These are phyloP conservation scores for Hyperoplus lanceolatus DNA, from an alignment of 2,797 vertebrate species.

Conservation along the genomic window DNA sequence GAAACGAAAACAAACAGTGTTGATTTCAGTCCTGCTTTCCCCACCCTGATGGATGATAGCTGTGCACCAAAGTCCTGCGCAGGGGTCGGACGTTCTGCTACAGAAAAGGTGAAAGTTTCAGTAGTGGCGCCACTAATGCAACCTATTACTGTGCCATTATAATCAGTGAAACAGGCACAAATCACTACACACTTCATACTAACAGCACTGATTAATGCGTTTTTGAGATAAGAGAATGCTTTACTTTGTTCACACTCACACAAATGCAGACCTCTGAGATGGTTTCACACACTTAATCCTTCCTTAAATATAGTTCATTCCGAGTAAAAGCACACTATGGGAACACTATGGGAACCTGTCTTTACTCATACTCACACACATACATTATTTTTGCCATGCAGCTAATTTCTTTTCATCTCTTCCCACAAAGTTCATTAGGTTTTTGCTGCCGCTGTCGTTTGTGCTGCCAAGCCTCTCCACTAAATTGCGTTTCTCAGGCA, in stretches of 20 bases:
- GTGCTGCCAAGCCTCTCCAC: slow-evolving; percentile 67
- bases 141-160: slow-evolving; percentile 48
- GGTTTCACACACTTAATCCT: slow-evolving; percentile 15
- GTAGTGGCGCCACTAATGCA: slow-evolving; percentile 30
- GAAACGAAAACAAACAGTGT: slow-evolving; percentile 63
- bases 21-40: slow-evolving; percentile 44
- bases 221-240: slow-evolving; percentile 48
- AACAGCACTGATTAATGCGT: slow-evolving; percentile 43
- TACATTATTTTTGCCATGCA: slow-evolving; percentile 67
- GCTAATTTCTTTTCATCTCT: slow-evolving; percentile 73
- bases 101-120: slow-evolving; percentile 17
- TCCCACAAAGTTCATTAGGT: slow-evolving; percentile 76
- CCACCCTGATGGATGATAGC: slow-evolving; percentile 35
- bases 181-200: slow-evolving; percentile 21
- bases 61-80: slow-evolving; percentile 8
- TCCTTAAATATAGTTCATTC: slow-evolving; percentile 43
- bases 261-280: not conserved
- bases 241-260: slow-evolving; percentile 1
- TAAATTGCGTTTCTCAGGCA: slow-evolving; percentile 78
- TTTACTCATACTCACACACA: slow-evolving; percentile 63
- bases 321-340: slow-evolving; percentile 36
- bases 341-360: slow-evolving; percentile 68
- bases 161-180: slow-evolving; percentile 52
- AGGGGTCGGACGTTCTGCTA: slow-evolving; percentile 21
- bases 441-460: slow-evolving; percentile 68